Base-by-base conservation (phyloP, 2,113 vertebrate genomes). In the Oxyruncus cristatus region DNA sequence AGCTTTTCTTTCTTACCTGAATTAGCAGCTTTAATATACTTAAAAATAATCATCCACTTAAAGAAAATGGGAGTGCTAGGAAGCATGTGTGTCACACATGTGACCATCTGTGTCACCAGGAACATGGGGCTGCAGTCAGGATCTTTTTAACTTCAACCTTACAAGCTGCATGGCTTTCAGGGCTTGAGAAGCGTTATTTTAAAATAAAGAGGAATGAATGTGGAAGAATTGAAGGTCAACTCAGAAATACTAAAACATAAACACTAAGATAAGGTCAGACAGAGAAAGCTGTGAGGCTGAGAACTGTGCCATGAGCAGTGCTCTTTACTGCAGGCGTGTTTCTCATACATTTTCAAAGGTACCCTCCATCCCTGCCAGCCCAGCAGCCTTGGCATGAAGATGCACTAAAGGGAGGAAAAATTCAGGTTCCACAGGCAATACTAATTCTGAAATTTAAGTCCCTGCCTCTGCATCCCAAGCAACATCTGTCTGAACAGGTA, bases 111-210 rank as follows among this genome's bases (percentile, higher is more conserved):
- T 27, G n/a, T 32, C 61, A 20, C n/a, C 63, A 85, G n/a, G 14
- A 46, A 33, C 41, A 20, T 0, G 0, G 35, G 18, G 8, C 6
- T 35, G 28, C 4, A 3, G 18, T 24, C 35, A 37, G 24, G 8
- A 50, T 28, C 66, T 75, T 71, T 70, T 55, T 18, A 85, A 72
- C 52, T 71, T 50, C 49, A 68, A 1, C 61, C 27, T 72, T 23
- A 22, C 55, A 74, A 79, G 50, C 71, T 27, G 13, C 1, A 2
- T 21, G 42, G 37, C 42, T 67, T 37, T 59, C 11, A 35, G 39
- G 35, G n/a, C 19, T 46, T 22, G 35, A 39, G 30, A 59, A 46
- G 39, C 52, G 11, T 14, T 42, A 21, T 32, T 49, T 74, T n/a
- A 70, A 77, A 70, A n/a, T 33, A n/a, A 50, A 85, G 30, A 53